phyloP scores from a whole-genome alignment of 2,797 vertebrate genomes.

The Trachops cirrhosus region DNA sequence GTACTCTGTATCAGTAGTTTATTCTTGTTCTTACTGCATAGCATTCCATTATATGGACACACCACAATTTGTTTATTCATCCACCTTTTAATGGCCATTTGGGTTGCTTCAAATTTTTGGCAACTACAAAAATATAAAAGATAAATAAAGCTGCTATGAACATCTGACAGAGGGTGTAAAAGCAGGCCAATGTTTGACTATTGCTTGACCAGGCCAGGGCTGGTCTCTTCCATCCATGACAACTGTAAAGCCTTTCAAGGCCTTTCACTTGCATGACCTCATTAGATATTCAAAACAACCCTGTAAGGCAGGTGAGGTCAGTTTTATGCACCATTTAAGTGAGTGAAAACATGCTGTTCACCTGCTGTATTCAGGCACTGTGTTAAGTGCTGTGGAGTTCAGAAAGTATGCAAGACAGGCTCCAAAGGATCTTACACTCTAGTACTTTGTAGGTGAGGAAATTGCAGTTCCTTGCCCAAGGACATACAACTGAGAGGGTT shows the following conservation, averaged over 20 bases:
- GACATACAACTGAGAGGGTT: not conserved
- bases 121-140: not conserved
- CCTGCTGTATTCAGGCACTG: not conserved
- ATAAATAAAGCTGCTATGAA: not conserved
- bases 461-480: not conserved
- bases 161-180: not conserved
- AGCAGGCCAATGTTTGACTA: not conserved
- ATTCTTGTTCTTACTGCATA: not conserved
- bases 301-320: not conserved
- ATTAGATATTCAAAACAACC: not conserved
- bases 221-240: not conserved
- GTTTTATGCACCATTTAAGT: not conserved
- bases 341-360: not conserved
- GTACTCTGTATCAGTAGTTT: not conserved
- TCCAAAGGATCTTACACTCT: not conserved
- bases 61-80: not conserved
- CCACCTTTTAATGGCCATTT: not conserved
- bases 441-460: not conserved
- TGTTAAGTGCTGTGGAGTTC: not conserved
- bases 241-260: not conserved
- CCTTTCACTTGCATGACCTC: not conserved
- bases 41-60: not conserved
- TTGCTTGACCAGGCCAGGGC: not conserved
- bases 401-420: not conserved
- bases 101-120: not conserved